phyloP scores from a whole-genome alignment of 2,888 invertebrate species.

The Phrixothrix hirtus region DNA sequence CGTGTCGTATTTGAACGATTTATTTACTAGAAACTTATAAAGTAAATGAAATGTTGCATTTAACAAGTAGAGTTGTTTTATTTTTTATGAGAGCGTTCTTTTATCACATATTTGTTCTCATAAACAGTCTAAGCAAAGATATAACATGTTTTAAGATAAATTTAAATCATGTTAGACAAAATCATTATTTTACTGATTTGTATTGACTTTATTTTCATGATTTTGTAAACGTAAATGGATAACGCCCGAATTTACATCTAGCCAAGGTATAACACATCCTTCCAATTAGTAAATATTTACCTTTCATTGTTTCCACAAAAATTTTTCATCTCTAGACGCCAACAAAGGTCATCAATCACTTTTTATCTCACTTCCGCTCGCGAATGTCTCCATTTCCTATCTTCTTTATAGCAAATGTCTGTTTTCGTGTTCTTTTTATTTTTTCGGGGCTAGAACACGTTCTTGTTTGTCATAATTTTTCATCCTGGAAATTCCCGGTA shows the following conservation, averaged over 20 bases:
- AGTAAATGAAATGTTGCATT: no score
- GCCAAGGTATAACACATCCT: slow-evolving; percentile 23
- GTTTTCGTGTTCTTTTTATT: slow-evolving; percentile 29
- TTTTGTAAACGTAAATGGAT: slow-evolving; percentile 4
- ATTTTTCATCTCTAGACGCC: slow-evolving; percentile 27
- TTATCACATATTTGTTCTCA: no score
- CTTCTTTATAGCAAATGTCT: slow-evolving; percentile 28
- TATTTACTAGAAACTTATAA: no score
- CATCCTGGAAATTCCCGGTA: slow-evolving; percentile 19
- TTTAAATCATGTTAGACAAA: no score
- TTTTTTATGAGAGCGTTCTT: no score
- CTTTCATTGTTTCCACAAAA: slow-evolving; percentile 25
- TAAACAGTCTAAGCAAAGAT: no score
- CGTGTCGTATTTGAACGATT: no score
- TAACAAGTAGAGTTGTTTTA: no score
- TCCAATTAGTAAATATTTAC: slow-evolving; percentile 30
- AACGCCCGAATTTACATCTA: slow-evolving; percentile 9
- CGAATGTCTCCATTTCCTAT: slow-evolving; percentile 34
- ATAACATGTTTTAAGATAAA: no score
- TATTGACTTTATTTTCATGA: neutral
- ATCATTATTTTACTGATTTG: neutral
- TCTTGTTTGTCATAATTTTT: slow-evolving; percentile 35
- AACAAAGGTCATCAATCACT: slow-evolving; percentile 34
- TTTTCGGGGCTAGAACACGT: slow-evolving; percentile 24
- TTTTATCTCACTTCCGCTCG: slow-evolving; percentile 36